Evolutionary conservation across 2,888 invertebrate species (phyloP).

Genomic region (Aporophyla lueneburgensis): DNA sequence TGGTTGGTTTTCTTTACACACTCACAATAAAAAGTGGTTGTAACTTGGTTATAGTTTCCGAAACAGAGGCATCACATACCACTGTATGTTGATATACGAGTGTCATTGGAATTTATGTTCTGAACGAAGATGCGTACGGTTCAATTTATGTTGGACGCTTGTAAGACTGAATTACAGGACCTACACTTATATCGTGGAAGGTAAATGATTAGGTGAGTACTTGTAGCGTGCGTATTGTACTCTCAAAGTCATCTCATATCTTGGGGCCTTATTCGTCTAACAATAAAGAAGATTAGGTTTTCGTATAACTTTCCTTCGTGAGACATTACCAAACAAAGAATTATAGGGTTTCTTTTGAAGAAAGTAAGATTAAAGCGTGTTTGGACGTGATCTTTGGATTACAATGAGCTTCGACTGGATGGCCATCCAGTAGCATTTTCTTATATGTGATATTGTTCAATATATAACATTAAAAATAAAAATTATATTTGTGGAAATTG

Average conservation of each 20-base stretch:
- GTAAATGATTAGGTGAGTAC: constrained; percentile 74
- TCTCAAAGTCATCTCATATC: constrained; percentile 51
- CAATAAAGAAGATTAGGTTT: constrained; percentile 61
- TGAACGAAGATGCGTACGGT: constrained; percentile 26
- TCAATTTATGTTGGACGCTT: constrained; percentile 63
- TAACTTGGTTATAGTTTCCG: constrained; percentile 74
- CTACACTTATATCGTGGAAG: constrained; percentile 63
- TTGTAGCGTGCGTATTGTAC: constrained; percentile 61
- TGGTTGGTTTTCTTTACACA: constrained; percentile 78
- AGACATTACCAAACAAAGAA: constrained; percentile 50
- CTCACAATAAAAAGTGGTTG: constrained; percentile 79
- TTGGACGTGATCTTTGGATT: not conserved
- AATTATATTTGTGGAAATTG: not conserved
- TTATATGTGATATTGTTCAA: not conserved
- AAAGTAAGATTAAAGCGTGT: constrained; percentile 4
- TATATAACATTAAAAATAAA: no score
- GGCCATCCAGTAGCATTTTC: not conserved
- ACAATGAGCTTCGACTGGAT: not conserved
- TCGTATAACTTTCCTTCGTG: constrained; percentile 52
- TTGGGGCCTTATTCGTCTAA: constrained; percentile 34
- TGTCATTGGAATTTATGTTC: constrained; percentile 31
- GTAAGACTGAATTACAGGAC: constrained; percentile 68
- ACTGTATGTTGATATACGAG: constrained; percentile 58
- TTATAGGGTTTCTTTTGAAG: constrained; percentile 25
- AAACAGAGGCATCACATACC: constrained; percentile 68